phyloP scores from a whole-genome alignment of 2,888 invertebrate genomes.

The Lepidochitona cinerea region DNA sequence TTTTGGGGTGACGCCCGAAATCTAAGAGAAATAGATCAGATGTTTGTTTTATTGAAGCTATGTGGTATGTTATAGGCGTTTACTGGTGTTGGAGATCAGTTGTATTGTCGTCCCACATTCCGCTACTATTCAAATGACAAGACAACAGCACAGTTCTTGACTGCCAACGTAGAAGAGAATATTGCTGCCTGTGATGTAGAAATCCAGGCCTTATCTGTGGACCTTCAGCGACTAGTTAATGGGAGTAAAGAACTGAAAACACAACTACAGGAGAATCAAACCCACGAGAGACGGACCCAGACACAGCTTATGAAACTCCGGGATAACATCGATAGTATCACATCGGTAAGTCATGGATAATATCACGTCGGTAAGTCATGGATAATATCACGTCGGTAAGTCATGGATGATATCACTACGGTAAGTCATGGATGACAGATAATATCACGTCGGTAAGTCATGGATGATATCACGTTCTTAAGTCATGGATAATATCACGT shows the following conservation, averaged over 20 bases:
- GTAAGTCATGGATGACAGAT: no score
- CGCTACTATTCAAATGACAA: conserved; percentile 60
- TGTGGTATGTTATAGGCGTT: conserved; percentile 65
- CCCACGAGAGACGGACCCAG: conserved; percentile 46
- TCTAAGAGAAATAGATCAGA: no score
- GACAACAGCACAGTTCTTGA: conserved; percentile 52
- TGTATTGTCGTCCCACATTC: conserved; percentile 57
- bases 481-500: no score
- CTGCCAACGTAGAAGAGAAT: conserved; percentile 61
- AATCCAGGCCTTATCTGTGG: conserved; percentile 21
- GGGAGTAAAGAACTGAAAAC: conserved; percentile 29
- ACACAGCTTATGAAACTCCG: conserved; percentile 55
- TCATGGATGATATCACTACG: no score
- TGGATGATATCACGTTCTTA: no score
- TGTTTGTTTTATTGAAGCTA: no score
- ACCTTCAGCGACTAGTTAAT: conserved; percentile 25
- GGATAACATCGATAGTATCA: conserved; percentile 39
- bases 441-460: no score
- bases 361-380: no score
- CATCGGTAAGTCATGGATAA: conserved; percentile 43
- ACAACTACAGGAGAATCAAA: conserved; percentile 32
- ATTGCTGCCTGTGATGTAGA: conserved; percentile 41
- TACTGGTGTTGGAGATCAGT: conserved; percentile 60
- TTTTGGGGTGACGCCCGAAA: no score
- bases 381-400: no score